Conservation (phyloP, 2,888 invertebrate genomes). For the Papilio protenor region DNA sequence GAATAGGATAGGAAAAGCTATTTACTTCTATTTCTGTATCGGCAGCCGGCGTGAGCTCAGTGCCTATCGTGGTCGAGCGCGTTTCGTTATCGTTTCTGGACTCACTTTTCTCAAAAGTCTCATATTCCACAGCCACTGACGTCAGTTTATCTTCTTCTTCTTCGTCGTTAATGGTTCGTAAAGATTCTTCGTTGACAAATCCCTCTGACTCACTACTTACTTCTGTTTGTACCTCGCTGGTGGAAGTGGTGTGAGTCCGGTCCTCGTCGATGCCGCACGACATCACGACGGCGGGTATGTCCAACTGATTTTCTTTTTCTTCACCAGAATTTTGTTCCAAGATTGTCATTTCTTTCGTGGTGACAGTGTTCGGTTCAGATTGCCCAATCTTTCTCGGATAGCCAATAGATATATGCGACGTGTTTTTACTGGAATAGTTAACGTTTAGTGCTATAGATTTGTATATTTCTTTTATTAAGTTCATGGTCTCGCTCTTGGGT, state of each 20-base stretch:
- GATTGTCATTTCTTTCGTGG: constrained; percentile 18
- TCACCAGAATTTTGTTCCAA: constrained; percentile 15
- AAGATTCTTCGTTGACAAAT: constrained; percentile 15
- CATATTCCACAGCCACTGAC: constrained; percentile 33
- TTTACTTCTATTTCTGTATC: constrained; percentile 34
- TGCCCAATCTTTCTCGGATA: constrained; percentile 45
- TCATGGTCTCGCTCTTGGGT: constrained; percentile 66
- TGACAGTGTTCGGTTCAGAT: constrained; percentile 11
- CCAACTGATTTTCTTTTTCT: constrained; percentile 11
- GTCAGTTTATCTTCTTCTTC: constrained; percentile 3
- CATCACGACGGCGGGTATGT: background rate
- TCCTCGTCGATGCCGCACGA: constrained; percentile 7
- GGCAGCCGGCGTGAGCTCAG: constrained; percentile 13
- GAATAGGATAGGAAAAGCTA: background rate
- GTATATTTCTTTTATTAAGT: constrained; percentile 76
- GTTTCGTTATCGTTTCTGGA: constrained; percentile 25
- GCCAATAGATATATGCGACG: constrained; percentile 55
- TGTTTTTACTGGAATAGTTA: constrained; percentile 59
- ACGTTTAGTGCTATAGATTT: constrained; percentile 68
- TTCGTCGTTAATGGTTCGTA: constrained; percentile 9
- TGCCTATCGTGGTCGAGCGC: constrained; percentile 3
- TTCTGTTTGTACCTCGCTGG: constrained; percentile 19
- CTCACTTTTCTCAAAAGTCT: constrained; percentile 29
- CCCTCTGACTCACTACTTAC: background rate
- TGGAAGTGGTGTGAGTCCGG: background rate